Conservation (phyloP, 2,113 vertebrate genomes). For the Xenopus borealis region DNA sequence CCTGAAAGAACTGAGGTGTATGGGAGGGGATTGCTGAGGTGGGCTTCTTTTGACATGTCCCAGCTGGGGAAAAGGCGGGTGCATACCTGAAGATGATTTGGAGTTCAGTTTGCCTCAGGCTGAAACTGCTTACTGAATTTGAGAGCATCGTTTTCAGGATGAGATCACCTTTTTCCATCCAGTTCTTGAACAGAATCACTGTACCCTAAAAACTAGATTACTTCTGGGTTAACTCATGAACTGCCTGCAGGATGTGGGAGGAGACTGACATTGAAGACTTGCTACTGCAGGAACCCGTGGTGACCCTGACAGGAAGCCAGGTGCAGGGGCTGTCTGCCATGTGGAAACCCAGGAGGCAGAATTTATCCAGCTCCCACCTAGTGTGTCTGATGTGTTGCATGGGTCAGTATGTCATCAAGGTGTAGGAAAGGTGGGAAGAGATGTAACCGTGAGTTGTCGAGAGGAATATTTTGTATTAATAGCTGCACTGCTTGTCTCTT, state of each 20-base stretch:
- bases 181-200: neutral
- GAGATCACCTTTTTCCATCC: constrained; percentile 18
- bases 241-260: constrained; percentile 33
- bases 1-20: neutral
- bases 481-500: neutral
- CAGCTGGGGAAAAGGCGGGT: constrained; percentile 10
- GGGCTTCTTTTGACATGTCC: constrained; percentile 12
- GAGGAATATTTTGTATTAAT: constrained; percentile 21
- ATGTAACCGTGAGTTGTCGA: neutral
- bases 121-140: constrained; percentile 32
- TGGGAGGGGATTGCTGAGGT: constrained; percentile 13
- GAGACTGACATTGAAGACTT: constrained; percentile 14
- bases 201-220: constrained; percentile 17
- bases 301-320: constrained; percentile 14
- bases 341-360: constrained; percentile 68
- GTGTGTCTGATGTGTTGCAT: constrained; percentile 92
- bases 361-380: constrained; percentile 81
- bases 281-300: neutral
- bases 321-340: constrained; percentile 50
- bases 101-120: constrained; percentile 46
- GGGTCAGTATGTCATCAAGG: constrained; percentile 72
- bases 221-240: constrained; percentile 6
- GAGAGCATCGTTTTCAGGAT: constrained; percentile 8
- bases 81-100: constrained; percentile 35
- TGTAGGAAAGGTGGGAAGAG: neutral